Evolutionary conservation across 2,797 vertebrate species (phyloP).

Genomic region (Clarias pachynema): DNA sequence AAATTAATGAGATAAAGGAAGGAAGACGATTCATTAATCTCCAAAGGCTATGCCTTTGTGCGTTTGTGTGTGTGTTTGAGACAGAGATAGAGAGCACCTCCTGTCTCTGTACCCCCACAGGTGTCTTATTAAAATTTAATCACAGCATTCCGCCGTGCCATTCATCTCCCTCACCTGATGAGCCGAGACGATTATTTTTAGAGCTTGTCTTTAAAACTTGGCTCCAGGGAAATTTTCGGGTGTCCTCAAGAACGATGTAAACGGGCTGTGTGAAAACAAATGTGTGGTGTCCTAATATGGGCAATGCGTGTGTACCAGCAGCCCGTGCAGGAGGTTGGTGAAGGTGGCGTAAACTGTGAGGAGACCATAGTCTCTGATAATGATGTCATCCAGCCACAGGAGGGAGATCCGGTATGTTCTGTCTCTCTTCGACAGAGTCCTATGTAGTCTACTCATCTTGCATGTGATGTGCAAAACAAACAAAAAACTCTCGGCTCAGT

Average conservation of each 20-base stretch:
- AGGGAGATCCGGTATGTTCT: conserved; percentile 57
- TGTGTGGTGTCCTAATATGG: conserved; percentile 48
- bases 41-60: conserved; percentile 51
- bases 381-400: conserved; percentile 58
- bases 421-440: not conserved
- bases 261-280: conserved; percentile 2
- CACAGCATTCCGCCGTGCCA: conserved; percentile 53
- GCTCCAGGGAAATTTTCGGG: not conserved
- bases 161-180: conserved; percentile 60
- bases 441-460: conserved; percentile 31
- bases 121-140: conserved; percentile 73
- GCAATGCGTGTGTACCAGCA: conserved; percentile 45
- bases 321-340: conserved; percentile 31
- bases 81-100: not conserved
- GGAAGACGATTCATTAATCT: conserved; percentile 65
- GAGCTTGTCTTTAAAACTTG: conserved; percentile 61
- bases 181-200: conserved; percentile 58
- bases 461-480: conserved; percentile 31
- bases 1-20: conserved; percentile 67
- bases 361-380: conserved; percentile 56
- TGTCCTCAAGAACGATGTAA: not conserved
- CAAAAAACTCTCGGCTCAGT: conserved; percentile 2
- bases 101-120: conserved; percentile 60
- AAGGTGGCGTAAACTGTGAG: conserved; percentile 56
- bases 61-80: conserved; percentile 18